phyloP scores from a whole-genome alignment of 2,797 vertebrate species.

The Morelia viridis region DNA sequence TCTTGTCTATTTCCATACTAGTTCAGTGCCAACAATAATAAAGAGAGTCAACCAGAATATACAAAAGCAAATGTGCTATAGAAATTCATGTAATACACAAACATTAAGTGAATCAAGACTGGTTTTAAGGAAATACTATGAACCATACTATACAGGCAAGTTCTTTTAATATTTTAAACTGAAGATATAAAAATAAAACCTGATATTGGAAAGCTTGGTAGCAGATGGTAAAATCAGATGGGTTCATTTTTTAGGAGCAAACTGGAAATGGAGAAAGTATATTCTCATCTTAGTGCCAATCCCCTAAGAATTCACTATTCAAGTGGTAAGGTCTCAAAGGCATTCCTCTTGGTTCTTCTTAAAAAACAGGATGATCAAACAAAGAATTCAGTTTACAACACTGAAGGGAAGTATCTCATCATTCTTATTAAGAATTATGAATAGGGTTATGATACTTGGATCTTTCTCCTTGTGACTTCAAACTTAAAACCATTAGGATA shows the following conservation, averaged over 20 bases:
- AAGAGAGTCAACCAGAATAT: not conserved
- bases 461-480: not conserved
- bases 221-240: not conserved
- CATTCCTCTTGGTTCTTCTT: not conserved
- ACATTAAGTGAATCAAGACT: not conserved
- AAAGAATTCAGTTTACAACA: not conserved
- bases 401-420: not conserved
- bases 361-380: not conserved
- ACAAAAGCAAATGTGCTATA: not conserved
- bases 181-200: not conserved
- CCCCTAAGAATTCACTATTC: not conserved
- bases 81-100: not conserved
- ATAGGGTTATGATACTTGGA: not conserved
- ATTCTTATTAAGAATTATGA: too few species aligned
- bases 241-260: not conserved
- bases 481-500: not conserved
- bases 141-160: not conserved
- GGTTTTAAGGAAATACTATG: not conserved
- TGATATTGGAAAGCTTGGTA: not conserved
- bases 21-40: constrained; percentile 23
- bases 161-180: not conserved
- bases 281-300: not conserved
- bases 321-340: not conserved
- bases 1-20: constrained; percentile 11
- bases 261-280: not conserved